phyloP scores from a whole-genome alignment of 2,888 invertebrate genomes.

The Drosophila yooni region DNA sequence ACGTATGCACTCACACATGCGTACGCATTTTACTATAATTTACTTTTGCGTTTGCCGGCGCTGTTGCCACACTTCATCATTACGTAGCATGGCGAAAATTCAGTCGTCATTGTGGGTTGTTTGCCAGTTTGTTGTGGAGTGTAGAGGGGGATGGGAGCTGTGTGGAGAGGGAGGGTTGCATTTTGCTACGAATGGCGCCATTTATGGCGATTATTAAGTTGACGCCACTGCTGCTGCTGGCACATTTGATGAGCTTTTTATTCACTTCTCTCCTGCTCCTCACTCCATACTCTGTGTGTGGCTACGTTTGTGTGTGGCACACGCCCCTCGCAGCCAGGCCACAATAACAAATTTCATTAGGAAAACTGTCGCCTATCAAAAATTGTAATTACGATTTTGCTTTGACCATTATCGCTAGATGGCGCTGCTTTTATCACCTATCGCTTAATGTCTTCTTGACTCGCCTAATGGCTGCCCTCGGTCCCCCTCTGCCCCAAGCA shows the following conservation, averaged over 20 bases:
- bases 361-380: conserved; percentile 54
- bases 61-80: conserved; percentile 68
- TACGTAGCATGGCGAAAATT: conserved; percentile 74
- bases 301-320: conserved; percentile 21
- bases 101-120: conserved; percentile 59
- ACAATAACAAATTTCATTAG: conserved; percentile 21
- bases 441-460: conserved; percentile 28
- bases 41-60: conserved; percentile 55
- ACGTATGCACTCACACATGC: conserved; percentile 10
- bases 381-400: conserved; percentile 40
- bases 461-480: conserved; percentile 5
- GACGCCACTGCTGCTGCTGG: conserved; percentile 30
- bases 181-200: conserved; percentile 64
- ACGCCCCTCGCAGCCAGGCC: conserved; percentile 19
- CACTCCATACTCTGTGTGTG: neutral
- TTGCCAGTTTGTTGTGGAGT: conserved; percentile 26
- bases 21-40: conserved; percentile 67
- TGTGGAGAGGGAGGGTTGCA: conserved; percentile 9
- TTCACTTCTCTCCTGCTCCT: conserved; percentile 13
- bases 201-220: conserved; percentile 71
- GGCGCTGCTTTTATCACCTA: conserved; percentile 42
- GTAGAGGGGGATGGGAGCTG: neutral
- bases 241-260: conserved; percentile 53
- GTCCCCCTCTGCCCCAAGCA: neutral
- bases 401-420: conserved; percentile 35